Base-by-base conservation (phyloP, 2,888 invertebrate genomes). In the Gymnoscelis rufifasciata region DNA sequence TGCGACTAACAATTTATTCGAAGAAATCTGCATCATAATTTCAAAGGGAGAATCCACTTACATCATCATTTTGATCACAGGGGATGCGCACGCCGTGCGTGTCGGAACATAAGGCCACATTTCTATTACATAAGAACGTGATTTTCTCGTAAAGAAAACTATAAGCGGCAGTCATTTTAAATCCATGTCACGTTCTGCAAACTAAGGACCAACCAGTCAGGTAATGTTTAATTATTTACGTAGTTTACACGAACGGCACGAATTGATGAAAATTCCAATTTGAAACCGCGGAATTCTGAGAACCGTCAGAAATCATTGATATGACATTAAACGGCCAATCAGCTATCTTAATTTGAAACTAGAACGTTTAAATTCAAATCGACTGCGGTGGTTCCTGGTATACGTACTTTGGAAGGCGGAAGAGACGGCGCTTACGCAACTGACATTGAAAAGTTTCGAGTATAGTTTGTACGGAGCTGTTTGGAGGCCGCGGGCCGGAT, bases 381-480 rank as follows among this genome's bases (percentile, higher is more conserved):
- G 70, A 74, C 71, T 64, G 62, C 64, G 62, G 62, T 55, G 59
- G 77, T 77, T 82, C 78, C 80, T 81, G 77, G 74, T 83, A 65
- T 64, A 66, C 59, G 62, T 42, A 38, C 45, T 42, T 62, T 68
- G 67, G 72, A 76, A 78, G 74, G 83, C 84, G 86, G 84, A 86
- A 84, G 84, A 83, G 68, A n/a, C 61, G 71, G 69, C 78, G 83
- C 78, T 88, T 87, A 82, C 87, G 86, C 86, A 87, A 86, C 78
- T 84, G 87, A 84, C 87, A 87, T 88, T 88, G 88, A 84, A 84
- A 41, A 38, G 38, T 13, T 27, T 27, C 14, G 27, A 14, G n/a
- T 10, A 27, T 27, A 38, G 38, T 38, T 27, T 19, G 19, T 35
- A 35, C 14, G 6, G 31, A 15, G 69, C 70, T 77, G 75, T 73